Conservation (phyloP, 2,888 invertebrate genomes). For the Spodoptera littoralis region DNA sequence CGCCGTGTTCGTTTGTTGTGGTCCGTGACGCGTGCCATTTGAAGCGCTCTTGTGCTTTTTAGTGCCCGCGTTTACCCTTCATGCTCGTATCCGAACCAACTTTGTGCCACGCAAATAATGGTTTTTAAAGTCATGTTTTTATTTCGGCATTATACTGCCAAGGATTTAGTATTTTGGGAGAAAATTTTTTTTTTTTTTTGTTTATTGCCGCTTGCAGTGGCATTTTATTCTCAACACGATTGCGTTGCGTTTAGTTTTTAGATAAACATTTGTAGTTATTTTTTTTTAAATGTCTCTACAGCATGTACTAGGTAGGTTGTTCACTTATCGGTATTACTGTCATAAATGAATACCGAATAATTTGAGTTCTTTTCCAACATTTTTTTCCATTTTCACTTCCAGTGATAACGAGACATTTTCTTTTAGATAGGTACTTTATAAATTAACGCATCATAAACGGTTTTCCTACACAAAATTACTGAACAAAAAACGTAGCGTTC, state of each 20-base stretch:
- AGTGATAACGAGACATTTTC: slow-evolving; percentile 17
- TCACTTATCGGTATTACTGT: too few species aligned
- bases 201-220: slow-evolving; percentile 1
- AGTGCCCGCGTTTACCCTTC: slow-evolving; percentile 86
- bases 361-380: background rate
- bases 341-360: background rate
- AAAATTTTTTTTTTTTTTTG: slow-evolving; percentile 32
- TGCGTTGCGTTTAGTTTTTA: slow-evolving; percentile 15
- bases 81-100: slow-evolving; percentile 67
- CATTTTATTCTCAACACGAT: slow-evolving; percentile 15
- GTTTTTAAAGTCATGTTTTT: slow-evolving; percentile 71
- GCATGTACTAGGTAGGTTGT: too few species aligned
- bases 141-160: slow-evolving; percentile 60
- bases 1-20: slow-evolving; percentile 85
- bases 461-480: slow-evolving; percentile 59
- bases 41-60: slow-evolving; percentile 84
- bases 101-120: slow-evolving; percentile 72
- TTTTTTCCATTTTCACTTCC: slow-evolving; percentile 3
- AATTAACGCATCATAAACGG: slow-evolving; percentile 52
- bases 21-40: slow-evolving; percentile 84
- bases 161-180: slow-evolving; percentile 63
- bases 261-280: background rate
- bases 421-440: slow-evolving; percentile 30
- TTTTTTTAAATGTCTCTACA: background rate
- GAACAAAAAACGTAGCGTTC: slow-evolving; percentile 68